Percentiles rank a stretch among this genome's conserved stretches.
phyloP scores from a whole-genome alignment of 2,113 vertebrate genomes.

The Corythaeola cristata region DNA sequence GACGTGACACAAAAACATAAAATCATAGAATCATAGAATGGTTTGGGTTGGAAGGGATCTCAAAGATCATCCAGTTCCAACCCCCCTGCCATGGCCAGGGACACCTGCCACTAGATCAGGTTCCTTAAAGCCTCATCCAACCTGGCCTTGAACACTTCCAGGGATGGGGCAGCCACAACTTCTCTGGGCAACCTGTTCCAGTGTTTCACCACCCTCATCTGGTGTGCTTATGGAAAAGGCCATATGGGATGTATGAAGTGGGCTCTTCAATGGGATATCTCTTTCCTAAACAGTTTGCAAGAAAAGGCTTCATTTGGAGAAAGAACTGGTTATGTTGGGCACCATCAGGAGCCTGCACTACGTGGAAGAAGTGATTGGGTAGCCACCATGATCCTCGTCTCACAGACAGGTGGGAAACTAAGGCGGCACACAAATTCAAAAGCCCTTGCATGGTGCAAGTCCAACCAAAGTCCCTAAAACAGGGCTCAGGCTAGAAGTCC shows the following conservation, averaged over 20 bases:
- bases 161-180: too few species aligned
- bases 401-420: background rate
- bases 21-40: too few species aligned
- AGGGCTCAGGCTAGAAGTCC: background rate
- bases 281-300: background rate
- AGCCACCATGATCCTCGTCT: too few species aligned
- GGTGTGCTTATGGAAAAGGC: background rate
- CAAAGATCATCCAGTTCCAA: too few species aligned
- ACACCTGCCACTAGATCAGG: too few species aligned
- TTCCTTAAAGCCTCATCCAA: too few species aligned
- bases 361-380: fast-evolving
- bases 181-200: too few species aligned
- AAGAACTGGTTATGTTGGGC: background rate
- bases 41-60: too few species aligned
- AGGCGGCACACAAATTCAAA: background rate
- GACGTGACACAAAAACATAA: background rate
- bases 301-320: background rate
- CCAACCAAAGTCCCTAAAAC: background rate
- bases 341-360: background rate
- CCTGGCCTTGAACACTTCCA: too few species aligned
- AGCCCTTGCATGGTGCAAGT: background rate
- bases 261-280: background rate
- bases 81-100: too few species aligned
- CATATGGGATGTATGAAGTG: background rate
- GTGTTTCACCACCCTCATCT: too few species aligned